Conservation (phyloP, 2,113 vertebrate species). For the Protomyctophum bolini region DNA sequence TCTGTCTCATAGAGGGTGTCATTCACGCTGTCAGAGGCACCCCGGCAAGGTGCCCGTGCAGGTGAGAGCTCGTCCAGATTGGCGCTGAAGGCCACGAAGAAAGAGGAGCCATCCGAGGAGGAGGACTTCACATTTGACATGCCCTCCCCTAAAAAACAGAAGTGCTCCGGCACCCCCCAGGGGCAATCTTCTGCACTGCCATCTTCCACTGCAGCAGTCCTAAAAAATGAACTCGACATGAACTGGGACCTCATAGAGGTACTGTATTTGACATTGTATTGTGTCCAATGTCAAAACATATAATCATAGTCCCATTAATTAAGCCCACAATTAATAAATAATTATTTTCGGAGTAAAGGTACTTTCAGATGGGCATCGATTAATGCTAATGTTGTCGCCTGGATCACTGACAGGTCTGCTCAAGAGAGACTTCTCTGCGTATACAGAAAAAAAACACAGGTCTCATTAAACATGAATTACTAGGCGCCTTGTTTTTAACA, state of each 20-base stretch:
- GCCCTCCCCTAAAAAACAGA: constrained; percentile 84
- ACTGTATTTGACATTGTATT: no score
- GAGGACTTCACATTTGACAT: constrained; percentile 86
- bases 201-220: constrained; percentile 32
- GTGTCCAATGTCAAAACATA: neutral
- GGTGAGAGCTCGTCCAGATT: constrained; percentile 74
- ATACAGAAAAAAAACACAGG: no score
- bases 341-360: no score
- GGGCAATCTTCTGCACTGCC: constrained; percentile 73
- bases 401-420: no score
- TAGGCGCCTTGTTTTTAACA: no score
- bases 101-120: constrained; percentile 75
- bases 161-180: constrained; percentile 65
- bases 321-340: no score
- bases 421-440: no score
- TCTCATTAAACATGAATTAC: no score
- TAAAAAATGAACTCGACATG: constrained; percentile 85
- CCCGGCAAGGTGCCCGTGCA: constrained; percentile 30
- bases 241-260: constrained; percentile 94
- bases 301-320: no score
- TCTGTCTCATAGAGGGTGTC: constrained; percentile 72
- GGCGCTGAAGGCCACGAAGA: constrained; percentile 67
- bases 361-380: no score
- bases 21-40: constrained; percentile 60
- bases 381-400: no score